Evolutionary conservation across 1,140 invertebrate genomes (phyloP), one percentile per base, ranked within the genome.

Genomic region (Drosophila quadrilineata): DNA sequence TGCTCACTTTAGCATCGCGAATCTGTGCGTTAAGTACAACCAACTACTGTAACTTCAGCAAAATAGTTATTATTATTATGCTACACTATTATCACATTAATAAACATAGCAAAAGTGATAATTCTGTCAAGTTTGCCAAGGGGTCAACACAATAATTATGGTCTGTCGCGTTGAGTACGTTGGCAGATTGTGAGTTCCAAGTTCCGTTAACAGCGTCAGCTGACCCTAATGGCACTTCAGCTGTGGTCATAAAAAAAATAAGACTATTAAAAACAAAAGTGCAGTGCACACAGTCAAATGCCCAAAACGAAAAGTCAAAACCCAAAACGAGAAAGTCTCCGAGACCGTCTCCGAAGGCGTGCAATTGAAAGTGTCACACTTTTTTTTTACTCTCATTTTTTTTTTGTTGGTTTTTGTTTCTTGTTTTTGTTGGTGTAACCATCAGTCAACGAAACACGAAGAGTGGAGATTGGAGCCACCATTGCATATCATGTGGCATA

Each of bases 181-280:
- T n/a, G n/a, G n/a, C n/a, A n/a, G n/a, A n/a, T 36, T 46, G 40
- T 38, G 29, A 48, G 43, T 43, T 48, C 33, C 33, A 62, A 79
- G 75, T 71, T 66, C 75, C 71, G 75, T 79, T 79, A 79, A 75
- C 46, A 35, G 48, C 71, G 60, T 57, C 50, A 72, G 69, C 57
- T 80, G 76, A 82, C 76, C 68, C 71, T 80, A 80, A 80, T 80
- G 75, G 82, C 75, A 75, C 75, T 80, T 67, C 75, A 82, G 82
- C 75, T 80, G 75, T 82, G 75, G 76, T 71, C 71, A 68, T 82
- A 80, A 80, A 74, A 40, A 38, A 59, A 54, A 67, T 58, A 75
- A 56, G 35, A 35, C 9, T 28, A 21, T 50, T 28, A 53, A 75
- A 73, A 69, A 76, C 54, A 58, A 73, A 77, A 77, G 72, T 69